Percentiles rank a stretch among this genome's conserved stretches.
Conservation (phyloP, 2,888 invertebrate genomes). For the Polia nebulosa region DNA sequence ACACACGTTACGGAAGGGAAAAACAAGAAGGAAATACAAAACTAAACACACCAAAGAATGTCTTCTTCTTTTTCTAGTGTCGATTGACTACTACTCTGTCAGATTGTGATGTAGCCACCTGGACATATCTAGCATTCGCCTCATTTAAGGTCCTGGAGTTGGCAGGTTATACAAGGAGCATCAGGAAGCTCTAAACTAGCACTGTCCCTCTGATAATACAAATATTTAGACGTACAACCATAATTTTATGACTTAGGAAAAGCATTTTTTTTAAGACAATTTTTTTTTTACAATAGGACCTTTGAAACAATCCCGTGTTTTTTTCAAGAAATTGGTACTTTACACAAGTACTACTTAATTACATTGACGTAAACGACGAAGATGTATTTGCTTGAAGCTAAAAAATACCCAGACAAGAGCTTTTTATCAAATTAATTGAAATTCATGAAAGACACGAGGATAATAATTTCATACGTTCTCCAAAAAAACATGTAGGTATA, state of each 20-base stretch:
- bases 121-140: no score
- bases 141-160: no score
- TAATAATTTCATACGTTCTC: slow-evolving; percentile 1
- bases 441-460: slow-evolving; percentile 17
- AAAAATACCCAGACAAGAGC: slow-evolving; percentile 14
- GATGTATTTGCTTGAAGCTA: slow-evolving; percentile 26
- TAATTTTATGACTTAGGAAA: background rate
- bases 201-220: no score
- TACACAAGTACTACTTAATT: slow-evolving; percentile 18
- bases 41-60: no score
- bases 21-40: no score
- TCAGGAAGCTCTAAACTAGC: no score
- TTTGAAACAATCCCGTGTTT: background rate
- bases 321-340: no score
- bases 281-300: background rate
- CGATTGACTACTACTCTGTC: no score
- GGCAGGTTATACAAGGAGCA: no score
- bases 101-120: no score
- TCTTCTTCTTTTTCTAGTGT: no score
- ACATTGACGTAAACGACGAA: background rate
- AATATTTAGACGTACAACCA: background rate
- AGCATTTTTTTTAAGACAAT: background rate
- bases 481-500: slow-evolving; percentile 17
- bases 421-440: slow-evolving; percentile 21
- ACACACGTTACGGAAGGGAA: no score